phyloP scores from a whole-genome alignment of 2,113 vertebrate genomes.

The Mionectes macconnelli region DNA sequence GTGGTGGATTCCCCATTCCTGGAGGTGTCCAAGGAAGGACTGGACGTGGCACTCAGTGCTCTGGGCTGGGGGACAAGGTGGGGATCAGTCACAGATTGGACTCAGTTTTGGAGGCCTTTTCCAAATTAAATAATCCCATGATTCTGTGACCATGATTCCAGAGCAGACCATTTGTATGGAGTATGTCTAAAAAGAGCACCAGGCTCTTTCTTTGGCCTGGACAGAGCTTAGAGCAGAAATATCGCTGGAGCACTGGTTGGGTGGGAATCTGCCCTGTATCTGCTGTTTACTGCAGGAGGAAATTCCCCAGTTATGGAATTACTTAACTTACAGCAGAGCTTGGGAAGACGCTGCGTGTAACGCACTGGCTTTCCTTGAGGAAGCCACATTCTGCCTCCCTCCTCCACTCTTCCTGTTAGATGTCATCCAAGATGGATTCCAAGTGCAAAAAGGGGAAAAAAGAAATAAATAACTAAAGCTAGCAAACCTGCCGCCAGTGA shows the following conservation, averaged over 20 bases:
- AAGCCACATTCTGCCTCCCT: background rate
- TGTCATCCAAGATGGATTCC: conserved; percentile 36
- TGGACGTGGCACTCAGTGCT: background rate
- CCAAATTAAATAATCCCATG: background rate
- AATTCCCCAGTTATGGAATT: background rate
- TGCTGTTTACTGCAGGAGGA: background rate
- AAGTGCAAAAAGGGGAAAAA: background rate
- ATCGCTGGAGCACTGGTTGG: background rate
- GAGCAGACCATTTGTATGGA: background rate
- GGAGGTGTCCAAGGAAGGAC: rapidly evolving
- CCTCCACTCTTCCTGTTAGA: background rate
- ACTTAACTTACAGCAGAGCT: background rate
- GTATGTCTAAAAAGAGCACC: background rate
- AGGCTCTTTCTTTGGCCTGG: background rate
- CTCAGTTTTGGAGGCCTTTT: background rate
- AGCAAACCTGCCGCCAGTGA: conserved; percentile 16
- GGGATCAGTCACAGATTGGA: background rate
- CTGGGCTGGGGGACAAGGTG: background rate
- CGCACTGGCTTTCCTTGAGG: background rate
- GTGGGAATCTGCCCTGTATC: background rate
- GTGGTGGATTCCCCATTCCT: background rate
- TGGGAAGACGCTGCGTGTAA: background rate
- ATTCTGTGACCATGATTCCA: rapidly evolving
- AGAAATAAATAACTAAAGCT: background rate
- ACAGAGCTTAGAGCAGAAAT: background rate